A percentile compares a stretch with the other conserved stretches of the same genome.
These are phyloP conservation scores for Zosterops lateralis DNA, from an alignment of 2,113 vertebrate species.

Conservation along the genomic window DNA sequence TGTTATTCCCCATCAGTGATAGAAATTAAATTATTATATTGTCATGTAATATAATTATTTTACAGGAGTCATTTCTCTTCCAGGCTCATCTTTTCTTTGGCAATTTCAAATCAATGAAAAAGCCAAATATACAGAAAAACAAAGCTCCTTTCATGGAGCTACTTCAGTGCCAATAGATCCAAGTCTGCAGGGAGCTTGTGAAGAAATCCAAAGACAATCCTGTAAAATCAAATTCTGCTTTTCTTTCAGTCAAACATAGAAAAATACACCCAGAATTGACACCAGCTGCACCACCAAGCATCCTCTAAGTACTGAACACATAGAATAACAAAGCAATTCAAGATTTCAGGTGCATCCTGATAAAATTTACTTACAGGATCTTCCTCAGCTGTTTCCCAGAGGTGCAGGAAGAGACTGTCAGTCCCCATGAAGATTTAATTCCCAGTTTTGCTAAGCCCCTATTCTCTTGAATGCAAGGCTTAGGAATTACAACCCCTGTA, in stretches of 20 bases:
- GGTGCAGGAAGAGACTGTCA: background rate
- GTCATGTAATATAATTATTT: background rate
- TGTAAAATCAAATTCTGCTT: background rate
- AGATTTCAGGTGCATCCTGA: background rate
- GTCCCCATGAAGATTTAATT: conserved; percentile 31
- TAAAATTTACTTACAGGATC: background rate
- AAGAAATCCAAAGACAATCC: background rate
- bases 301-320: background rate
- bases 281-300: background rate
- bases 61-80: background rate
- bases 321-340: background rate
- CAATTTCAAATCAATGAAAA: background rate
- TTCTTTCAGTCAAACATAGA: background rate
- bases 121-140: background rate
- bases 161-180: background rate
- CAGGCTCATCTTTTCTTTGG: background rate
- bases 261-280: background rate
- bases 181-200: background rate
- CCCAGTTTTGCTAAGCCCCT: conserved; percentile 14
- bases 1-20: background rate
- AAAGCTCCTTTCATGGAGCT: background rate
- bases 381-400: conserved; percentile 4
- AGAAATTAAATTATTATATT: background rate
- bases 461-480: background rate
- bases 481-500: background rate